Conservation (phyloP, 2,797 vertebrate species). For the Philypnodon macrostomus region DNA sequence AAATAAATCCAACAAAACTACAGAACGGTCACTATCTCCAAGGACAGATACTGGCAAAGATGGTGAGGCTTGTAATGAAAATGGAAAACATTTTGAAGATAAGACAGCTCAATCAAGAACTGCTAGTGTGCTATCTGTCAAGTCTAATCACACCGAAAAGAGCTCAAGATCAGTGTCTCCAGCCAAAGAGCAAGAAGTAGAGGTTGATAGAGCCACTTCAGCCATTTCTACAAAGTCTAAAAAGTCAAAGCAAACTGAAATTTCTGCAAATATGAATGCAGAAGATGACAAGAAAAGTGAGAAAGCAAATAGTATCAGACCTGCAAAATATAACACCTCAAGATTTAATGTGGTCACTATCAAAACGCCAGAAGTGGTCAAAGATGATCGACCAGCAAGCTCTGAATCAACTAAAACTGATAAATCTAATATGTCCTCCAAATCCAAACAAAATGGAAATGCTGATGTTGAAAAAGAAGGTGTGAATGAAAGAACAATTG, state of each 20-base stretch:
- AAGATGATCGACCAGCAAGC: constrained; percentile 39
- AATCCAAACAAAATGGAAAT: constrained; percentile 10
- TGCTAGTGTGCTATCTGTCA: constrained; percentile 39
- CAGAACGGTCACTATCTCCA: constrained; percentile 39
- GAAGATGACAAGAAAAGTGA: constrained; percentile 20
- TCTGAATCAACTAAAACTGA: constrained; percentile 40
- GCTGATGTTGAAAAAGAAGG: constrained; percentile 23
- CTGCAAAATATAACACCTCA: constrained; percentile 54
- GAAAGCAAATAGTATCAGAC: constrained; percentile 42
- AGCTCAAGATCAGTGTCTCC: constrained; percentile 11
- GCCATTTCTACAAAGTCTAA: constrained; percentile 36
- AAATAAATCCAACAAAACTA: constrained; percentile 40
- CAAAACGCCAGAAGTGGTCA: constrained; percentile 30
- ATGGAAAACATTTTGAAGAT: constrained; percentile 5
- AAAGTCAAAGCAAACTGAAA: constrained; percentile 23
- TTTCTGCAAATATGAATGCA: constrained; percentile 26
- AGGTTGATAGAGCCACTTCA: constrained; percentile 23
- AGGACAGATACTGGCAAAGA: constrained; percentile 19
- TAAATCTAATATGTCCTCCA: constrained; percentile 38
- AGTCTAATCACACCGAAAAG: constrained; percentile 16
- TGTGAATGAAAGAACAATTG: constrained; percentile 9
- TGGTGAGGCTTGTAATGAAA: constrained; percentile 38
- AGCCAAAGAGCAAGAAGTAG: constrained; percentile 9
- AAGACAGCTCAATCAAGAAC: constrained; percentile 25
- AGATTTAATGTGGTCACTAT: constrained; percentile 49